Conservation (phyloP, 2,113 vertebrate species). For the Dermatemys mawii region DNA sequence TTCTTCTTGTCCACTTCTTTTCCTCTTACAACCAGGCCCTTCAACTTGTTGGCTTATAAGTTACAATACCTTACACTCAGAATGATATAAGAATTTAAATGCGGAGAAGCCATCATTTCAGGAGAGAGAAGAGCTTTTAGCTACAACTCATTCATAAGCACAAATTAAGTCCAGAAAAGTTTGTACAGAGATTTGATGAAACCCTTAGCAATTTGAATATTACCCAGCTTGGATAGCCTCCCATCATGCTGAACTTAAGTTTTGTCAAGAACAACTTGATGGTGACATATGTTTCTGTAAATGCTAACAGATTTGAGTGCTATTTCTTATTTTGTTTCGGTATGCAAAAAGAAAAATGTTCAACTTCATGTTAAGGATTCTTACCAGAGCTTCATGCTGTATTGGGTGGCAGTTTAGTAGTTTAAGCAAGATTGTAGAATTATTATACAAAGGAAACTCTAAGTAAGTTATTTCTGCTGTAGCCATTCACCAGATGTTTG, state of each 20-base stretch:
- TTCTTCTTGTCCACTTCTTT: not conserved
- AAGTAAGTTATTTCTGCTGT: not conserved
- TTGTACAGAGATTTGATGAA: conserved; percentile 50
- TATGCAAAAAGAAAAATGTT: conserved; percentile 11
- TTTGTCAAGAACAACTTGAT: conserved; percentile 55
- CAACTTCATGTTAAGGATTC: conserved; percentile 44
- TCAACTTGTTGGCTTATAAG: not conserved
- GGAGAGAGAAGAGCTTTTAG: not conserved
- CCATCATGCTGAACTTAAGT: conserved; percentile 68
- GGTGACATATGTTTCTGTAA: conserved; percentile 75
- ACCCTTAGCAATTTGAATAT: conserved; percentile 51
- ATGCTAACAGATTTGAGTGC: conserved; percentile 67
- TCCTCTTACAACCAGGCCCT: not conserved
- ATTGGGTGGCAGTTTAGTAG: not conserved
- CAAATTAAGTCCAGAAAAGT: conserved; percentile 34
- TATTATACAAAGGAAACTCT: not conserved
- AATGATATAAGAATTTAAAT: not conserved
- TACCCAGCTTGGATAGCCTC: conserved; percentile 65
- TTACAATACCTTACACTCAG: not conserved
- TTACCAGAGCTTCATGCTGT: conserved; percentile 11
- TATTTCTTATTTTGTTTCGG: conserved; percentile 61
- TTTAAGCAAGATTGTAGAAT: not conserved
- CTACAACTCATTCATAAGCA: conserved; percentile 1
- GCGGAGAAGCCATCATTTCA: not conserved
- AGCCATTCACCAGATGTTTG: conserved; percentile 29